Percentiles rank a stretch among this genome's conserved stretches.
These are phyloP conservation scores for Lepidurus packardi DNA, from an alignment of 1,140 invertebrate species.

Conservation along the genomic window DNA sequence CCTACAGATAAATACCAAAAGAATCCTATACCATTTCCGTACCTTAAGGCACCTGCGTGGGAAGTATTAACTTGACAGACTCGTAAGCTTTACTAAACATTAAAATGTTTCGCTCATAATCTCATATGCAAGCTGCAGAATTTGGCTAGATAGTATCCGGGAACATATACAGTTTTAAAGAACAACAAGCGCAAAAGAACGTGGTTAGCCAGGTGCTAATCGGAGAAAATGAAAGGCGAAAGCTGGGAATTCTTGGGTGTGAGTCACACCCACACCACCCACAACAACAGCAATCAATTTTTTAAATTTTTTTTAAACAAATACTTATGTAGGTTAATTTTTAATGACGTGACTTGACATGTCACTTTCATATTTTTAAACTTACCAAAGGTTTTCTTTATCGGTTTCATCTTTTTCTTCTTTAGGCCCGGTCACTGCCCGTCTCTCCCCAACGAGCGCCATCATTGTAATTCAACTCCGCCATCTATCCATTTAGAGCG, in stretches of 20 bases:
- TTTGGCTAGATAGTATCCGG: too few relatives aligned
- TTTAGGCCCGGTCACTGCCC: constrained; percentile 6
- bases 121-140: too few relatives aligned
- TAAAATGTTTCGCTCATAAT: not conserved
- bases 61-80: not conserved
- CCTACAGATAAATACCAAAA: not conserved
- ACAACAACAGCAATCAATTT: constrained; percentile 27
- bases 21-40: not conserved
- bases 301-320: constrained; percentile 28
- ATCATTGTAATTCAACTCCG: not conserved
- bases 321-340: constrained; percentile 23
- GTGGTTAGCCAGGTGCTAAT: not conserved
- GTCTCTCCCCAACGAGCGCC: not conserved
- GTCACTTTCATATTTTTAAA: constrained; percentile 19
- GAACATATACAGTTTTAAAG: too few relatives aligned
- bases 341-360: not conserved
- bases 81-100: not conserved
- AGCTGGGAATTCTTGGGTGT: not conserved
- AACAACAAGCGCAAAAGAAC: too few relatives aligned
- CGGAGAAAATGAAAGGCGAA: not conserved
- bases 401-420: constrained; percentile 43
- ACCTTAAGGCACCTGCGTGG: constrained; percentile 16
- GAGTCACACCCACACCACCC: not conserved
- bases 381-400: constrained; percentile 47
- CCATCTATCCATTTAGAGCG: not conserved